Percentiles rank a stretch among this genome's conserved stretches.
Evolutionary conservation across 30 jellyfish, hydroid and myxozoan genomes (phyloP).

Genomic region (Haliclystus octoradiatus): DNA sequence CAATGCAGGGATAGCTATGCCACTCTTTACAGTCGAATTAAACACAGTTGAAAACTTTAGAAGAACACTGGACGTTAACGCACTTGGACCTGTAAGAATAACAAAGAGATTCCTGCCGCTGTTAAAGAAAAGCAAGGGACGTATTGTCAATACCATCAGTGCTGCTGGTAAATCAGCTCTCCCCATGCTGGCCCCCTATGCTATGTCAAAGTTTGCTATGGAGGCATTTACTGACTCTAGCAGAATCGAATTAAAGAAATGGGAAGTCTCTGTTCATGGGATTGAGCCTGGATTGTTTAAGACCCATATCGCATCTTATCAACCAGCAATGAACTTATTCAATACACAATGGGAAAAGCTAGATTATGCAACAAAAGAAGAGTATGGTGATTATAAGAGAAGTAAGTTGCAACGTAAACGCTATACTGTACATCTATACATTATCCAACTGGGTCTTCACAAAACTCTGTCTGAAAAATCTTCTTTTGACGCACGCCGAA

Average conservation of each 20-base stretch:
- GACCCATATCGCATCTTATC: background rate
- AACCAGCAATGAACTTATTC: background rate
- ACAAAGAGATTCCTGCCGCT: conserved; percentile 12
- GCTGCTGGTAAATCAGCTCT: conserved; percentile 5
- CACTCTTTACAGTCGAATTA: background rate
- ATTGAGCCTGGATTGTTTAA: conserved; percentile 30
- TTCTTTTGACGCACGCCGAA: no score
- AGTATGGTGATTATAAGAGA: background rate
- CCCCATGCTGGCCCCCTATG: conserved; percentile 13
- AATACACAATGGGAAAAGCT: background rate
- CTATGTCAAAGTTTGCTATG: conserved; percentile 20
- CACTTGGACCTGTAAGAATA: conserved; percentile 9
- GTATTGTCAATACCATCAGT: conserved; percentile 12
- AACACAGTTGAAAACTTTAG: background rate
- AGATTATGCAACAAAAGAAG: background rate
- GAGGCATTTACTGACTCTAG: conserved; percentile 22
- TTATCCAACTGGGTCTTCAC: no score
- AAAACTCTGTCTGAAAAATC: no score
- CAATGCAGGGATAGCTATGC: conserved; percentile 12
- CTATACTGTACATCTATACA: no score
- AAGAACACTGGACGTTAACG: conserved; percentile 3
- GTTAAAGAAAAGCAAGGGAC: conserved; percentile 10
- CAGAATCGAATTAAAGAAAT: conserved; percentile 14
- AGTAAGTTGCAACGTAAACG: no score
- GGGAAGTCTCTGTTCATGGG: conserved; percentile 29